Percentiles rank a stretch among this genome's conserved stretches.
Conservation (phyloP, 2,113 vertebrate genomes). For the Nothobranchius kuhntae region DNA sequence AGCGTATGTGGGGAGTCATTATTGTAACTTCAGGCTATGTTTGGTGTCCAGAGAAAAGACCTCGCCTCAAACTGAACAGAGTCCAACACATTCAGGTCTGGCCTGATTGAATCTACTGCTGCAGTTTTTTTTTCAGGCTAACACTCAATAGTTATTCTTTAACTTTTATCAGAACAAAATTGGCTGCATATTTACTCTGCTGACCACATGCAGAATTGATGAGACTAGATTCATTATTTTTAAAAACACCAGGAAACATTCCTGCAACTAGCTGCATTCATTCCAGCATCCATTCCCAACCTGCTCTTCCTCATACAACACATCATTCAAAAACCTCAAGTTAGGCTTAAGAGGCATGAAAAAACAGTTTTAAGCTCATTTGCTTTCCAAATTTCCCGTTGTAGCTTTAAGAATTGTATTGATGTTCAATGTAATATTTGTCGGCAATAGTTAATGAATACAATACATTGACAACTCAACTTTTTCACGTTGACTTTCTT, state of each 20-base stretch:
- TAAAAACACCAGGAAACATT: constrained; percentile 16
- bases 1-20: constrained; percentile 58
- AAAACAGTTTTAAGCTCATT: too few species aligned
- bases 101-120: constrained; percentile 49
- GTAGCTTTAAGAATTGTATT: too few species aligned
- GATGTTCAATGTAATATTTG: too few species aligned
- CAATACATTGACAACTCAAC: too few species aligned
- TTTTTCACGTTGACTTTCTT: too few species aligned
- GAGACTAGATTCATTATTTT: constrained; percentile 4
- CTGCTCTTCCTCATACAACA: constrained; percentile 6
- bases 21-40: constrained; percentile 50
- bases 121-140: constrained; percentile 42
- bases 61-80: constrained; percentile 10
- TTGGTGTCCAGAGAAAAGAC: constrained; percentile 27
- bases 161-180: constrained; percentile 1
- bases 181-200: not conserved
- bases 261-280: constrained; percentile 62
- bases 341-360: not conserved
- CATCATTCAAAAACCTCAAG: not conserved
- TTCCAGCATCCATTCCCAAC: constrained; percentile 42
- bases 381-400: too few species aligned
- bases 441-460: too few species aligned
- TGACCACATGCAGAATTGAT: not conserved
- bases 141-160: constrained; percentile 17
- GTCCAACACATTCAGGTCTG: constrained; percentile 23